phyloP scores from a whole-genome alignment of 2,113 vertebrate genomes.

The Alaudala cheleensis region DNA sequence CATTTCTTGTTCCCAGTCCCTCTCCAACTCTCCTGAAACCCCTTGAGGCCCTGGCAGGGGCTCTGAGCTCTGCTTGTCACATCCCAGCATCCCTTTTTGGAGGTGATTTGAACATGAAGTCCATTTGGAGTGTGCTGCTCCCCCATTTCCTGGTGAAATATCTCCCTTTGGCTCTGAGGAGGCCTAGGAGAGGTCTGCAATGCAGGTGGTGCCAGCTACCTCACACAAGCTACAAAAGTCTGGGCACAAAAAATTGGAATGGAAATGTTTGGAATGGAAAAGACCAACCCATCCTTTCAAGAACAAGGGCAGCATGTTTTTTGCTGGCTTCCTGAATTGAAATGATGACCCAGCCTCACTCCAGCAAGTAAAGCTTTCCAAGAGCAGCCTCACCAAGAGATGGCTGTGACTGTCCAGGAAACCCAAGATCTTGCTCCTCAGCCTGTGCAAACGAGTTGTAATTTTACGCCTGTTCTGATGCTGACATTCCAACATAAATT shows the following conservation, averaged over 20 bases:
- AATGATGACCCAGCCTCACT: accelerated
- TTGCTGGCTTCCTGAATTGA: accelerated
- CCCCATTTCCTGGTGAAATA: accelerated
- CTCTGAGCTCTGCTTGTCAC: background rate
- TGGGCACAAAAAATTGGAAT: background rate
- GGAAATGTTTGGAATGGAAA: background rate
- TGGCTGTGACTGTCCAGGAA: background rate
- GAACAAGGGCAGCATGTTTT: accelerated
- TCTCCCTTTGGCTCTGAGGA: background rate
- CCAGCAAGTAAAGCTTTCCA: background rate
- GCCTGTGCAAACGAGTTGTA: background rate
- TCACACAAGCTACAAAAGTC: background rate
- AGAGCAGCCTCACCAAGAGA: background rate
- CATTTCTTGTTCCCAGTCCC: background rate
- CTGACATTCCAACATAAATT: constrained; percentile 23
- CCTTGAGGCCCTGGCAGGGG: accelerated
- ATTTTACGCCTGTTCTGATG: background rate
- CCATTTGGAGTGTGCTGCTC: background rate
- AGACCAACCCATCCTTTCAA: background rate
- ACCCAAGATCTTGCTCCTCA: background rate
- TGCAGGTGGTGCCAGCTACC: accelerated
- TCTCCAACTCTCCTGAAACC: background rate
- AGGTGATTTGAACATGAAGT: background rate
- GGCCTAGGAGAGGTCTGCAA: background rate
- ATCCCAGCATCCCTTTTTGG: background rate